Evolutionary conservation across 2,113 vertebrate species (phyloP), one percentile per base, ranked within the genome.

Genomic region (Scopus umbretta): DNA sequence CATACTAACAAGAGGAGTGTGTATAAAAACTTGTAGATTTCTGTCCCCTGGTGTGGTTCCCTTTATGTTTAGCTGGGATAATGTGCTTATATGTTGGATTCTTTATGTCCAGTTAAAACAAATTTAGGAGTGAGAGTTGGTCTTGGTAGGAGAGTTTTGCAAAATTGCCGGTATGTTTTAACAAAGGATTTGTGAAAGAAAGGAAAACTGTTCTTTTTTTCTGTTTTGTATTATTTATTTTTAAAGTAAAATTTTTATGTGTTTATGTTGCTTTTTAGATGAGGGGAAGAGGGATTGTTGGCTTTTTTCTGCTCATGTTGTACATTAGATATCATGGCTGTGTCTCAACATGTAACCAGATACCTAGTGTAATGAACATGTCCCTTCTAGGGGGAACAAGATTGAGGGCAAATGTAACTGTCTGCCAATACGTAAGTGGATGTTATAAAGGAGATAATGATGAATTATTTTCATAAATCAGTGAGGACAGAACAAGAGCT

Each of bases 381-480:
- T 83, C 71, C 52, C 21, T 70, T 90, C 45, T 52, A 61, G 40
- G 15, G 36, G n/a, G 16, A 79, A 23, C 14, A 61, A 66, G 56
- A 56, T 0, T 66, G 72, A 76, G 49, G 58, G 49, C 18, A 84
- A 43, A 42, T 1, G 3, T 66, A 85, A 52, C 56, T 80, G 56
- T 66, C 76, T 80, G 63, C 53, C 47, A 73, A 30, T 43, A 29
- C 42, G 22, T 90, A 80, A 80, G 59, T n/a, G 38, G 58, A 53
- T 80, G 52, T 67, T 87, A 72, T 36, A 80, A 47, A 55, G 34
- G 36, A 87, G 63, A 80, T 88, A 90, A 91, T 66, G 43, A 88
- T 83, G 20, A 96, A 85, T 84, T 95, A 14, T 91, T 95, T 94
- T 91, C 43, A 75, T 78, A 89, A 92, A 74, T 94, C 49, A 38